Percentiles rank a stretch among this genome's conserved stretches.
phyloP scores from a whole-genome alignment of 2,797 vertebrate genomes.

The Dipus sagitta region DNA sequence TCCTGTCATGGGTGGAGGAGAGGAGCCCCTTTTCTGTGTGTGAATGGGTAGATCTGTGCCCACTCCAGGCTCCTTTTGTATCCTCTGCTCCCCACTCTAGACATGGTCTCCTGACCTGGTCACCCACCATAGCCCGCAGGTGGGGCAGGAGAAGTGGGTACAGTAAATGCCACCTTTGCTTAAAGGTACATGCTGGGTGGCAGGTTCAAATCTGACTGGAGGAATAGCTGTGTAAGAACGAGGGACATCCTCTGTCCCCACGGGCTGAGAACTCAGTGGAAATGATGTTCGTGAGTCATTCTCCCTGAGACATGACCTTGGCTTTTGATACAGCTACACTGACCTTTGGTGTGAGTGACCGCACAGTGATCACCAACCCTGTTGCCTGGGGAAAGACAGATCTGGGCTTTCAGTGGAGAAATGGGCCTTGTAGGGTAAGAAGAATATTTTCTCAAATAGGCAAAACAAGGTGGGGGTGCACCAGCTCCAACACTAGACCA shows the following conservation, averaged over 20 bases:
- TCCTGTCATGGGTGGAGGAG: not conserved
- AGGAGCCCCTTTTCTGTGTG: not conserved
- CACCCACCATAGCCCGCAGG: not conserved
- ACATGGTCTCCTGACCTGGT: not conserved
- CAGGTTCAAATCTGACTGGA: not conserved
- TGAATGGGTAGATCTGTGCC: accelerated
- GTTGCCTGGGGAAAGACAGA: accelerated
- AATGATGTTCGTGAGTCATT: accelerated
- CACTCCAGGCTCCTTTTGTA: not conserved
- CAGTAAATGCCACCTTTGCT: not conserved
- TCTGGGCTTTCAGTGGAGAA: not conserved
- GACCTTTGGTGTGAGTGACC: accelerated
- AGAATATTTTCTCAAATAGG: not conserved
- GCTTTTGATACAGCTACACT: too few relatives aligned
- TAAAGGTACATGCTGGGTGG: not conserved
- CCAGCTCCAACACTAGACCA: not conserved
- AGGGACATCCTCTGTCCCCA: accelerated
- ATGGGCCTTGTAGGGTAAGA: not conserved
- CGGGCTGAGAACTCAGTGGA: accelerated
- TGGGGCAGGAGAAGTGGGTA: too few relatives aligned
- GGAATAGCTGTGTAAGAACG: not conserved
- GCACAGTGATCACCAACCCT: too few relatives aligned
- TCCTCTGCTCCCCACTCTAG: accelerated
- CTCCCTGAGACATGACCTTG: accelerated
- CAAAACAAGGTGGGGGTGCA: too few relatives aligned